These are phyloP conservation scores for Emberiza fucata DNA, from an alignment of 2,113 vertebrate genomes.

Conservation along the genomic window DNA sequence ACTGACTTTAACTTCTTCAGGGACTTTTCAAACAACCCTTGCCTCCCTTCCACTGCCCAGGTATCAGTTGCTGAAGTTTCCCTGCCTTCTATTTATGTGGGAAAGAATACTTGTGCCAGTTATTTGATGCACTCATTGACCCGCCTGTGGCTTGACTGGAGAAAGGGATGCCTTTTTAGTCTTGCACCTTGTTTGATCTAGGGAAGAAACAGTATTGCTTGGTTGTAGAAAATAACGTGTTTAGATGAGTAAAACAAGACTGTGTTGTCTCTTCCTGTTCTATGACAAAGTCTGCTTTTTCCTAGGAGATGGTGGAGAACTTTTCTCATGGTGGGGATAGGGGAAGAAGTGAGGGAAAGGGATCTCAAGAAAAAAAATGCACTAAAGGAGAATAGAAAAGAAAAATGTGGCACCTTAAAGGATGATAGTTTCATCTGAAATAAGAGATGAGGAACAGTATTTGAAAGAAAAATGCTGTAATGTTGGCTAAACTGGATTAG, in stretches of 20 bases:
- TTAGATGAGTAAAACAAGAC: background rate
- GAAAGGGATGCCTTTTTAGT: background rate
- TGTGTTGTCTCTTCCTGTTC: background rate
- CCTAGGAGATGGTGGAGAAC: background rate
- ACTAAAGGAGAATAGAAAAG: background rate
- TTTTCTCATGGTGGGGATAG: accelerated
- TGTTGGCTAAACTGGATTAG: background rate
- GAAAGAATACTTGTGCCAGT: background rate
- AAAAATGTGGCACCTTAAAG: background rate
- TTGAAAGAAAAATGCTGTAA: background rate
- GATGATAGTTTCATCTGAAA: background rate
- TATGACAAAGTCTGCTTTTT: background rate
- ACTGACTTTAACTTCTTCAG: background rate
- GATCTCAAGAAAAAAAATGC: background rate
- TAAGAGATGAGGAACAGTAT: background rate
- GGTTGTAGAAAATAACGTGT: background rate
- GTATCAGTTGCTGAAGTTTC: background rate
- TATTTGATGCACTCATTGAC: background rate
- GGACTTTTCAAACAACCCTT: background rate
- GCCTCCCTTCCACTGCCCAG: background rate
- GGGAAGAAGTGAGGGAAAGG: background rate
- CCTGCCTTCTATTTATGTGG: background rate
- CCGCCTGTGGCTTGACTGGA: accelerated
- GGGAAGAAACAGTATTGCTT: background rate
- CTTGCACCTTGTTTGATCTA: background rate